Evolutionary conservation across 53 echinoderm and acorn worm species (phyloP), one percentile per base, ranked within the genome.

Genomic region (Antedon mediterranea): DNA sequence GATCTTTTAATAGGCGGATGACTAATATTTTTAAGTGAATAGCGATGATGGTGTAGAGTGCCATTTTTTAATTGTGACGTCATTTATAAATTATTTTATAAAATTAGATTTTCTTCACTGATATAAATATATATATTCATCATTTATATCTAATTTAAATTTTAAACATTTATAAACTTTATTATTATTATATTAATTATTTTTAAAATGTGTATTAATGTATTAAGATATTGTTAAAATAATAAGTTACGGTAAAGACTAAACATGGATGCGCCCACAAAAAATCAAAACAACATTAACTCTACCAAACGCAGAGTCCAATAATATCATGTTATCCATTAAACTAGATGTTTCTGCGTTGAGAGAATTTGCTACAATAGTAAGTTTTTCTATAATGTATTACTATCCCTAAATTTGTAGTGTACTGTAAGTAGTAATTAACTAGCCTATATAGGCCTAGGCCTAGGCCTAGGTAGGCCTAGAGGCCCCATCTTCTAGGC

Each of bases 51-150:
- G 9, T 7, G 41, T 41, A 41, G n/a, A 37, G 57, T 57, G 37
- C 57, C 57, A 57, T 57, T 57, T 57, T 57, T 57, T 57, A 57
- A 57, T 57, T 57, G 57, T 57, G 57, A 57, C 57, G 57, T 57
- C 57, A 57, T 26, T 15, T 18, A 57, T 57, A 57, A 57, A 18
- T 57, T 8, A 18, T 57, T 2, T 57, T 57, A 18, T 57, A 15
- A 57, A 15, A 57, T 2, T 23, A 57, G n/a, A n/a, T n/a, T n/a
- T n/a, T n/a, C n/a, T n/a, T 57, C 23, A 57, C 9, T 57, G 20
- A 57, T 57, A 57, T 41, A 41, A 15, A 11, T 57, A 9, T 57
- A 57, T 18, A 15, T 11, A 57, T 57, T 57, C 20, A 57, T 23
- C 11, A 11, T 57, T 57, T 57, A 8, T 23, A 23, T 18, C 57